Base-by-base conservation (phyloP, 2,888 invertebrate genomes). In the Dynastes maya region DNA sequence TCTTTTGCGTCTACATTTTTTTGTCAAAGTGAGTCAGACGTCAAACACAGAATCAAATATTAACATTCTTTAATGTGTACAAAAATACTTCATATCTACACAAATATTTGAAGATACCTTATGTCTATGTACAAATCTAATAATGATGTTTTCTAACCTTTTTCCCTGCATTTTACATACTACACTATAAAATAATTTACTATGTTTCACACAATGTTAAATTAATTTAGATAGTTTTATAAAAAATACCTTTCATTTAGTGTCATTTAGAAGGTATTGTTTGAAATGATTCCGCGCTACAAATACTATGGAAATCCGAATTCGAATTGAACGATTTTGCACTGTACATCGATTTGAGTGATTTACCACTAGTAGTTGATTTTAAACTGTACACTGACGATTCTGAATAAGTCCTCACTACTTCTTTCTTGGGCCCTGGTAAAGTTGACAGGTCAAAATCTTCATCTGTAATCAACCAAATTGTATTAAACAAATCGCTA, bases 331-430 rank as follows among this genome's bases (percentile, higher is more conserved):
- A 65, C 13, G 82, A 82, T 78, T 61, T 79, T 13, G 80, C 77
- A 64, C 82, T 82, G 61, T 82, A 81, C 77, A 81, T 81, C 2
- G 82, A 81, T 77, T 81, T 80, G 13, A 80, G 13, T 9, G 82
- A 82, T 78, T 40, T 78, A 22, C 78, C 74, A 58, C 82, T 82
- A 11, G 81, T 81, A 51, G 80, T 81, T 11, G 82, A 81, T 76
- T 81, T 80, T 40, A 80, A 78, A 61, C 82, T 82, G 61, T 79
- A 78, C 70, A 80, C 79, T 16, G 82, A 81, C 2, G 80, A 78
- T 61, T 77, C 64, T 0, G 82, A 82, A 61, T 51, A 64, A 27
- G 80, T 79, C 63, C 79, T 79, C 5, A n/a, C 49, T 37, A 64
- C 75, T 27, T 27, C 16, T 13, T 16, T 71, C 22, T 45, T 55